Base-by-base conservation (phyloP, 1,140 invertebrate genomes). In the Lordiphosa mommai region DNA sequence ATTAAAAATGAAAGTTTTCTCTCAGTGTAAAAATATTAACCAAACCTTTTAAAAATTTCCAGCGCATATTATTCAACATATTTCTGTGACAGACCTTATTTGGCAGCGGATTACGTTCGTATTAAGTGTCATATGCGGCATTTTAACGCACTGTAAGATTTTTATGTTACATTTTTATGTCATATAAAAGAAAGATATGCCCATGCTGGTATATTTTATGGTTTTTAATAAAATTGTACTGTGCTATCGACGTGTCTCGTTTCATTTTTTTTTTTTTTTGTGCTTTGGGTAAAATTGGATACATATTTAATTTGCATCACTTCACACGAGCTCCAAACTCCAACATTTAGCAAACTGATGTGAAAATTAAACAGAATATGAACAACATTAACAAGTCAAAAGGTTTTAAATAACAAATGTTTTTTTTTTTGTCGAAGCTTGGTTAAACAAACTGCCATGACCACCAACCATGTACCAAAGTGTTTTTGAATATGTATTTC, bases 151-250 rank as follows among this genome's bases (percentile, higher is more conserved):
- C 40, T 43, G 23, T 20, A 23, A 48, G 16, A 48, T 48, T 48
- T 48, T 48, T 48, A 48, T 48, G 46, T 17, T 32, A 48, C 46
- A 48, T 48, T 48, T 48, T 33, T 48, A 48, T 48, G 46, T n/a
- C 46, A 48, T 33, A 6, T n/a, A 34, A 48, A 34, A 10, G 46
- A 44, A 8, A 47, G 29, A 30, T 33, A 47, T 47, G 44, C 23
- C 40, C 13, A 47, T 47, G 27, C 27, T 20, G n/a, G 13, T 14
- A n/a, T 29, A 27, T 38, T 50, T 37, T 50, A 50, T 38, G 48
- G 13, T 29, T 50, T 50, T 50, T 50, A 50, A 50, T 50, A 50
- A 50, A 36, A 7, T 27, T 5, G 5, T 27, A 6, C 23, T 27
- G 23, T 1, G 23, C 23, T 27, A 7, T 6, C 23, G 6, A 32